phyloP scores from a whole-genome alignment of 2,797 vertebrate species.

The Poecilia picta region DNA sequence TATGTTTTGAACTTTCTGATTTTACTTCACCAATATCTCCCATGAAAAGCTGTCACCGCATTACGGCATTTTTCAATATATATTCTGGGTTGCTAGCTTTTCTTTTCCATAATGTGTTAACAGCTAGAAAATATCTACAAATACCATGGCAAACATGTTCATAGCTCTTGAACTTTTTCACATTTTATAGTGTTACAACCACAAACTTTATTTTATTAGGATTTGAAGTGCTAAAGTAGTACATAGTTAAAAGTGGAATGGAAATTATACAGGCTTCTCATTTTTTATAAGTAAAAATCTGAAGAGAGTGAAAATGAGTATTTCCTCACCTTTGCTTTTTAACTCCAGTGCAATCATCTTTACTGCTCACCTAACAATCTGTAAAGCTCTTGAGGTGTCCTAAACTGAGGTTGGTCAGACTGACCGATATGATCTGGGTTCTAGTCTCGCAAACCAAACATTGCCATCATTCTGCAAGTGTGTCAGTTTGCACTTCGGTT shows the following conservation, averaged over 20 bases:
- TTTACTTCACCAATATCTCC: neutral
- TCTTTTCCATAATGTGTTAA: neutral
- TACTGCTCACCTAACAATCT: neutral
- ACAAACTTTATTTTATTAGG: neutral
- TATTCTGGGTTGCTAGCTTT: neutral
- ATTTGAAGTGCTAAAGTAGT: neutral
- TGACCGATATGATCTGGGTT: neutral
- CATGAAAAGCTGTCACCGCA: neutral
- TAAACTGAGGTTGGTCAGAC: neutral
- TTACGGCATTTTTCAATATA: neutral
- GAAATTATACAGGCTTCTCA: neutral
- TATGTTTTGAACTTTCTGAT: neutral
- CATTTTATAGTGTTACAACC: neutral
- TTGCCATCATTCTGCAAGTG: neutral
- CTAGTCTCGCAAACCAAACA: neutral
- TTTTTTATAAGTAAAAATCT: neutral
- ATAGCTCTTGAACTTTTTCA: neutral
- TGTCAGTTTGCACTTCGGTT: neutral
- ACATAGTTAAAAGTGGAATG: neutral
- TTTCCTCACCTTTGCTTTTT: neutral
- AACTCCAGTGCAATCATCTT: neutral
- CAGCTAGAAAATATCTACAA: neutral
- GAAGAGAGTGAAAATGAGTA: neutral
- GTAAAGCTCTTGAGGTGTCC: neutral
- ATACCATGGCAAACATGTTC: neutral